Evolutionary conservation across 2,797 vertebrate species (phyloP).

Genomic region (Phoeniculus purpureus): DNA sequence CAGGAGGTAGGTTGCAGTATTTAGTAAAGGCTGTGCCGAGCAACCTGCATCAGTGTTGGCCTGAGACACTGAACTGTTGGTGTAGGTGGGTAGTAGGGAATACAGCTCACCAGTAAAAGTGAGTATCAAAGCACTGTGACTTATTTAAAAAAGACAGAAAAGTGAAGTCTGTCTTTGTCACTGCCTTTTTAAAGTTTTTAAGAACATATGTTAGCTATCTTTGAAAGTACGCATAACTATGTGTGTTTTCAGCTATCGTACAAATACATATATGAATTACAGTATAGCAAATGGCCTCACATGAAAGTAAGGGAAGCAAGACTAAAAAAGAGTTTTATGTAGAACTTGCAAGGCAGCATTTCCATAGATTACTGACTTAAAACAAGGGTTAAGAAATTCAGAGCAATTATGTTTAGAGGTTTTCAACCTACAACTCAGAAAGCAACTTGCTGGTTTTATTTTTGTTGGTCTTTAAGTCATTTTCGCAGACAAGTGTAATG

Average conservation of each 20-base stretch:
- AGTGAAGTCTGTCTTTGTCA: not conserved
- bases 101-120: not conserved
- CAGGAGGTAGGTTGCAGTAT: not conserved
- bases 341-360: not conserved
- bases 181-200: not conserved
- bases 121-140: accelerated
- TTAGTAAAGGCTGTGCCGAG: not conserved
- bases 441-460: not conserved
- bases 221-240: not conserved
- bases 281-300: not conserved
- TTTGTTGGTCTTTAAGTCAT: not conserved
- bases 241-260: not conserved
- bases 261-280: not conserved
- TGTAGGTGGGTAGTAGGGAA: not conserved
- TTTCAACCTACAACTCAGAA: not conserved
- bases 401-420: not conserved
- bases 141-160: not conserved
- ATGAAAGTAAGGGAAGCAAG: not conserved
- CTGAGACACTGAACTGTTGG: not conserved
- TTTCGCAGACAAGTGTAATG: not conserved
- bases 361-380: not conserved
- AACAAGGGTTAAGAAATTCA: not conserved
- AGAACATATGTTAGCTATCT: accelerated
- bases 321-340: not conserved
- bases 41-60: not conserved